Evolutionary conservation across 2,113 vertebrate species (phyloP), one percentile per base, ranked within the genome.

Genomic region (Zootoca vivipara): DNA sequence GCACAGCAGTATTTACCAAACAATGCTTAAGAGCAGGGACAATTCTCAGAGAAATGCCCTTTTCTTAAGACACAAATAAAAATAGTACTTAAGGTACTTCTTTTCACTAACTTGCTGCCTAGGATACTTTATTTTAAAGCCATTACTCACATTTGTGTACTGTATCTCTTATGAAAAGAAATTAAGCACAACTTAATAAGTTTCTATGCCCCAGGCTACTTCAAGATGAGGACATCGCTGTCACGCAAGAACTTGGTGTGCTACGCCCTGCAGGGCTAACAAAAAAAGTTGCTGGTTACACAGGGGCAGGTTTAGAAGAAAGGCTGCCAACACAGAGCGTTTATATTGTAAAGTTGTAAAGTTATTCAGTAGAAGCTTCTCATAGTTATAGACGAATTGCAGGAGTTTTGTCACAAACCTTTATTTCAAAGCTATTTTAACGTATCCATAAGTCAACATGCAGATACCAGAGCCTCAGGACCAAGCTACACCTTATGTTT

Each of bases 191-290:
- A 91, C 96, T 95, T 95, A 95, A 94, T 96, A 95, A 95, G 96
- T 97, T 95, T 95, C 93, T 94, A 33, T 91, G 94, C 95, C 93
- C 91, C 92, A 93, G 95, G 95, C 95, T 95, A 96, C 94, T 92
- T 92, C 91, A 93, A 95, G 91, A 92, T 95, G 94, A 96, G 94
- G 95, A 96, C 96, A 96, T 96, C 91, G 92, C 93, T 95, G 95
- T 95, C 96, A 96, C 91, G 95, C 95, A 96, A 96, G 92, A 95
- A 93, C 87, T 90, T 94, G 93, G 94, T 94, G 95, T 95, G 95
- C 93, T 96, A 90, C 89, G 83, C 95, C 95, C 95, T 95, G 88
- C 93, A 95, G 96, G 94, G 85, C 93, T 93, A 95, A 93, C 95
- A 94, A 95, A 95, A 95, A 94, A 94, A 52, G 93, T 93, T 94